Base-by-base conservation (phyloP, 23 tunicate species). In the Clavelina lepadiformis region DNA sequence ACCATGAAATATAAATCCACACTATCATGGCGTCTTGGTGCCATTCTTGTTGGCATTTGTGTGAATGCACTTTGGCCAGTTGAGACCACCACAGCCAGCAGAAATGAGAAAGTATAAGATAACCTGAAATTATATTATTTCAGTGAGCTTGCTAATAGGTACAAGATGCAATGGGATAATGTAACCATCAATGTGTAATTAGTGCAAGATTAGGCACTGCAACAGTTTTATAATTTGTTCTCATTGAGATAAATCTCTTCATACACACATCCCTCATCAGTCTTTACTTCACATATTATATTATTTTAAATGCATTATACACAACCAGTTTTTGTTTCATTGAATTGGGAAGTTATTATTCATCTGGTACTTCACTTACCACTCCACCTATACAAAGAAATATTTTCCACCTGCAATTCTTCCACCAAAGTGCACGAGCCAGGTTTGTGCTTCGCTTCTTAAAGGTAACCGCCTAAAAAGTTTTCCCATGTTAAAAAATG, bases 31-130 rank as follows among this genome's bases (percentile, higher is more conserved):
- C n/a, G n/a, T n/a, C n/a, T n/a, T n/a, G n/a, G n/a, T n/a, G n/a
- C n/a, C n/a, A n/a, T n/a, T n/a, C n/a, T 53, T 53, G 20, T 8
- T 28, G 68, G 22, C 4, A 5, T 63, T 23, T 23, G 33, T 4
- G 11, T 75, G 62, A 2, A 83, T 72, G 31, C 91, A 83, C 2
- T 47, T 33, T 33, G 91, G 82, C 91, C 81, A 83, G 36, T 38
- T 83, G 11, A 65, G 38, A 25, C 91, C 91, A n/a, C 91, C 91
- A 68, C 91, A 83, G 5, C 67, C 66, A 3, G 65, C 72, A 44
- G 82, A 65, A 21, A 83, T 73, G 25, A 83, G 58, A 31, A 83
- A 38, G 41, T 67, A 83, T 3, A 83, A 24, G 18, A 83, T 33
- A 30, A 83, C 20, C 81, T 75, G 51, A 50, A 75, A 75, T 20